These are phyloP conservation scores for Eulemur rubriventer DNA, from an alignment of 2,797 vertebrate species.

Conservation along the genomic window DNA sequence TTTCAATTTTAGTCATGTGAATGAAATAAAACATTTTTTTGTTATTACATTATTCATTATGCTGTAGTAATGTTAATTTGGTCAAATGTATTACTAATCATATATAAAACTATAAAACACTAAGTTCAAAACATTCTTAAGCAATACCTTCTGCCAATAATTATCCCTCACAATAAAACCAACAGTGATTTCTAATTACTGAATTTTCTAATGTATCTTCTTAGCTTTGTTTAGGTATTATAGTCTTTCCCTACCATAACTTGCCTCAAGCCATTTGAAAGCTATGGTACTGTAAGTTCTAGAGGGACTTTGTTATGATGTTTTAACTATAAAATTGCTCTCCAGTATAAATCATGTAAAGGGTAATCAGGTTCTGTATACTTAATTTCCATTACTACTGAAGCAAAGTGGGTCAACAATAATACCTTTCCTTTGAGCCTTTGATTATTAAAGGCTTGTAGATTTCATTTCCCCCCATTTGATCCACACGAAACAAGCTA, in stretches of 20 bases:
- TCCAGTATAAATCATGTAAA: neutral
- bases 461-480: neutral
- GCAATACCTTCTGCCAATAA: neutral
- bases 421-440: neutral
- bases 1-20: neutral
- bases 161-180: neutral
- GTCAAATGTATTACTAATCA: neutral
- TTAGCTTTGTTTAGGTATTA: neutral
- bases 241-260: neutral
- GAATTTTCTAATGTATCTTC: neutral
- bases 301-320: neutral
- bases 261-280: neutral
- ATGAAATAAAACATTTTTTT: neutral
- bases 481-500: neutral
- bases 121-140: neutral
- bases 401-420: neutral
- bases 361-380: neutral
- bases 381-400: neutral
- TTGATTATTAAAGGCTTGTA: neutral
- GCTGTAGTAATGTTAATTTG: neutral
- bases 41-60: neutral
- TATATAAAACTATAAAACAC: neutral
- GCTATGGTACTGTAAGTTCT: neutral
- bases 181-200: neutral
- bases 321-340: conserved; percentile 17